Base-by-base conservation (phyloP, 1,140 invertebrate genomes). In the Musca vetustissima region DNA sequence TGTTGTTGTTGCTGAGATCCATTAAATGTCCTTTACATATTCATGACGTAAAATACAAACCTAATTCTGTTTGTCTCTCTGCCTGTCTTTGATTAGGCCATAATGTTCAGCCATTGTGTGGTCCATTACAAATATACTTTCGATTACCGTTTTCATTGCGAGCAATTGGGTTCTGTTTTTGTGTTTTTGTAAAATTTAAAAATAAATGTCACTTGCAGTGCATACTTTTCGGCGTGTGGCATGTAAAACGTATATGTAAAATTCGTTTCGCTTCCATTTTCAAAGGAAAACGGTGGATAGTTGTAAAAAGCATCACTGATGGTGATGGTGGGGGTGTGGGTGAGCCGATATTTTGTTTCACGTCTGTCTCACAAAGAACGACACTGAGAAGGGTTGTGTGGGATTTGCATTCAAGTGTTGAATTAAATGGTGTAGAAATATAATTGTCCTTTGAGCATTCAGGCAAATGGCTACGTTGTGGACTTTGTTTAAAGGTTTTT, bases 391-490 rank as follows among this genome's bases (percentile, higher is more conserved):
- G 43, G 43, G 64, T 49, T 49, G n/a, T 14, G 36, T 8, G 47
- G 7, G 15, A 32, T 65, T 65, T 65, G 13, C 24, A 65, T 65
- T 65, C 43, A 65, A 65, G 64, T 65, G 64, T 65, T 65, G 43
- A 65, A 65, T 65, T 65, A 24, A 65, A 65, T 65, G 64, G 48
- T 28, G 64, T 48, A 65, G 64, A 65, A 65, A 65, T 59, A 36
- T 59, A 59, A 59, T 59, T 59, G 55, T 59, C 36, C 36, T 59
- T 59, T 59, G 55, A 59, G 36, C 11, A 43, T 43, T 43, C 36
- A 43, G 6, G 36, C 36, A 4, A 32, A 32, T 32, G 28, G 28
- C 28, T n/a, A 4, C 28, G 28, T 3, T 43, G 36, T 43, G 36
- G 28, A 32, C 28, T 32, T 9, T 1, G 11, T 43, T 43, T 43